Evolutionary conservation across 2,888 invertebrate genomes (phyloP).

Genomic region (Phengaris arion): DNA sequence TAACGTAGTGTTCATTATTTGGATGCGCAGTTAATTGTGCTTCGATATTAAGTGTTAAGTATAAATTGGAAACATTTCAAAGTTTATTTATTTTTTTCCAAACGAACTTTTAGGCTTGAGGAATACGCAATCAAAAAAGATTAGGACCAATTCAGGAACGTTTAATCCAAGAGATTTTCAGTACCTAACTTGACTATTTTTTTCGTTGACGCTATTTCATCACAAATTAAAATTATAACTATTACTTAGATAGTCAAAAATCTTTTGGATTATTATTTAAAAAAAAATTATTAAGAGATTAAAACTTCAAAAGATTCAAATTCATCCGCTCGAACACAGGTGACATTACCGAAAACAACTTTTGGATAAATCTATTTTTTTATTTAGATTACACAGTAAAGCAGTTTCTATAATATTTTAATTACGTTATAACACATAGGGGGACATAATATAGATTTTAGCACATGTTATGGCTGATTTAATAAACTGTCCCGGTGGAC

Average conservation of each 20-base stretch:
- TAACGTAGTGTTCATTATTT: background rate
- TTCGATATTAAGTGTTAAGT: background rate
- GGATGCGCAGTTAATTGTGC: conserved; percentile 15
- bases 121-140: background rate
- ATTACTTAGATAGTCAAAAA: background rate
- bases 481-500: no score
- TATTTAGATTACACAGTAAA: background rate
- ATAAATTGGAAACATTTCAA: background rate
- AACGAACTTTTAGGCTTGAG: background rate
- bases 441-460: no score
- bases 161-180: conserved; percentile 23
- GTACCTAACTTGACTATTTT: no score
- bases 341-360: background rate
- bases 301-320: background rate
- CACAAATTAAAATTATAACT: no score
- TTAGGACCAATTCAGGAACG: background rate
- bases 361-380: background rate
- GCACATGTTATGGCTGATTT: no score
- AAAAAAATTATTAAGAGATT: background rate
- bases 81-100: background rate
- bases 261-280: background rate
- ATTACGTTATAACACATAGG: no score
- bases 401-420: background rate
- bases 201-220: no score
- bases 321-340: background rate